A percentile compares a stretch with the other conserved stretches of the same genome.
Conservation (phyloP, 53 echinoderm and acorn worm species). For the Patiria pectinifera region DNA sequence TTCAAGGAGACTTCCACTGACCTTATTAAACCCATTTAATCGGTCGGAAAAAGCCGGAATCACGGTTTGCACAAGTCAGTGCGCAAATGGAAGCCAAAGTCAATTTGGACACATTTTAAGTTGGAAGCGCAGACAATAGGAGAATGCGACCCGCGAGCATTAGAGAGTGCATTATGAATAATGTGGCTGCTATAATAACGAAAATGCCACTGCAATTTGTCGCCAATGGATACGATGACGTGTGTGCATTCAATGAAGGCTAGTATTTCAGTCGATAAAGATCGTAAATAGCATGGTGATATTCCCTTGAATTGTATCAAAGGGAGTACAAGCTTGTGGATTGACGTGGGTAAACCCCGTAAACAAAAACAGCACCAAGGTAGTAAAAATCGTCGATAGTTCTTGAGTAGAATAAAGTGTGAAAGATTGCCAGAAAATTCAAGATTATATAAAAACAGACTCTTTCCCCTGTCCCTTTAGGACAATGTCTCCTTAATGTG, state of each 20-base stretch:
- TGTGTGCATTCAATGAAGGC: background rate
- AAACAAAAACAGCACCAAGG: background rate
- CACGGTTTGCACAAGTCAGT: background rate
- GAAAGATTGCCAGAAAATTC: no score
- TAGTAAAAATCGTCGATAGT: background rate
- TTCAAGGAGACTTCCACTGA: background rate
- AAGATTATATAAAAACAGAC: no score
- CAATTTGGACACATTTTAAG: background rate
- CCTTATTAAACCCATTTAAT: background rate
- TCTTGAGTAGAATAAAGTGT: no score
- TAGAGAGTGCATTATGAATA: background rate
- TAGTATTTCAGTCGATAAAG: background rate
- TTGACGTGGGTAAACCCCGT: background rate
- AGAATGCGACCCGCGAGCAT: background rate
- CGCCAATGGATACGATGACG: conserved; percentile 27
- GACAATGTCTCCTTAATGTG: no score
- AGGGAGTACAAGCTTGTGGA: background rate
- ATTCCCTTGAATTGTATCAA: background rate
- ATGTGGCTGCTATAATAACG: background rate
- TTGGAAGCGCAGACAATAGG: background rate
- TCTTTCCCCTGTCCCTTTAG: no score
- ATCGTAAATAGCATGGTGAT: background rate
- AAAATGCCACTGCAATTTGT: conserved; percentile 32
- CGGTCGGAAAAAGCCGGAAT: background rate
- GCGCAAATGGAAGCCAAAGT: background rate